Percentiles rank a stretch among this genome's conserved stretches.
These are phyloP conservation scores for Tupaia tana DNA, from an alignment of 2,113 vertebrate species.

Conservation along the genomic window DNA sequence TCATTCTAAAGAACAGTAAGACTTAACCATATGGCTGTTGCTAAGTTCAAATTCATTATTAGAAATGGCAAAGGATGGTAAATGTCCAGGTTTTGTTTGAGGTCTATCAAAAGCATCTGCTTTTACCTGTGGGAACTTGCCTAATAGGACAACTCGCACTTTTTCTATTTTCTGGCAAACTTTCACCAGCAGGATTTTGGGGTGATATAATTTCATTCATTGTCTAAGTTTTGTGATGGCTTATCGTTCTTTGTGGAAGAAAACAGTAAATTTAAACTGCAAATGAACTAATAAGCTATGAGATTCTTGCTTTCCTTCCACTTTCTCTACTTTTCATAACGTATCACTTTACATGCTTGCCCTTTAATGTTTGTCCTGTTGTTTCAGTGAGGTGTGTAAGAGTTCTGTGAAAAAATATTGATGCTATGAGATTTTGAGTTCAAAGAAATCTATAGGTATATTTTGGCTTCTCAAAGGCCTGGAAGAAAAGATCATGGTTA, in stretches of 20 bases:
- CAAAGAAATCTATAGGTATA: conserved; percentile 87
- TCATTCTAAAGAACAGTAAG: conserved; percentile 98
- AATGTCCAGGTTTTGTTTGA: conserved; percentile 95
- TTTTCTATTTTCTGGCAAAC: conserved; percentile 98
- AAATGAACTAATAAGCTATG: too few species aligned
- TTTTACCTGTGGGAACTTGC: conserved; percentile 99
- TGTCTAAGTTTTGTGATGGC: conserved; percentile 98
- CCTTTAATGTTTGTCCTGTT: conserved; percentile 94
- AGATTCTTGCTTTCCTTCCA: too few species aligned
- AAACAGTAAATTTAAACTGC: too few species aligned
- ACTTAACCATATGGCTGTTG: conserved; percentile 99
- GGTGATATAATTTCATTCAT: conserved; percentile 98
- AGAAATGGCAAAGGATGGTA: conserved; percentile 96
- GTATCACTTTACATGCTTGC: conserved; percentile 52
- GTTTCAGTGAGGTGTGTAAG: conserved; percentile 98
- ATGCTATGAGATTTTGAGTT: conserved; percentile 98
- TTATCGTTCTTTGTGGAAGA: conserved; percentile 85
- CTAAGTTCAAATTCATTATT: conserved; percentile 99
- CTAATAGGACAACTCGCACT: conserved; percentile 99
- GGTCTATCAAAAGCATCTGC: conserved; percentile 99
- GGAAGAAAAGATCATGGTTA: too few species aligned
- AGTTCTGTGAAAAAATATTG: conserved; percentile 99
- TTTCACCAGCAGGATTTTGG: conserved; percentile 99
- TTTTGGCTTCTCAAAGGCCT: too few species aligned
- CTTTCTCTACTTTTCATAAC: too few species aligned